Evolutionary conservation across 2,113 vertebrate species (phyloP), one percentile per base, ranked within the genome.

Genomic region (Typhlomys cinereus): DNA sequence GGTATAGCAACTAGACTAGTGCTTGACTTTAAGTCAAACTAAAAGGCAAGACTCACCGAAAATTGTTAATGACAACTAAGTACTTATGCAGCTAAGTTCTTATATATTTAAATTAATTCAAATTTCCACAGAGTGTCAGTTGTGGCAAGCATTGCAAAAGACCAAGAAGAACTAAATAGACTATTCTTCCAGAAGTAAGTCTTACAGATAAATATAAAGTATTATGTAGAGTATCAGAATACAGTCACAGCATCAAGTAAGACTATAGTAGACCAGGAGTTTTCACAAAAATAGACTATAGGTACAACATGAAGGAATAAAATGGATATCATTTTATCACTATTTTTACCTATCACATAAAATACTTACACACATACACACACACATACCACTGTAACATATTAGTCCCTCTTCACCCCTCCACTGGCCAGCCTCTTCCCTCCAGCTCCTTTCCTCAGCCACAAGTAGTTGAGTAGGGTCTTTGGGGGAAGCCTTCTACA

Each of bases 101-200:
- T 73, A 83, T 82, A 54, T 66, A 81, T 75, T 92, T 41, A 88
- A 92, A 79, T 85, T 4, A 82, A 50, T 69, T 93, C 31, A 83
- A 44, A 46, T 69, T 50, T 85, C 89, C 73, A 86, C 61, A 84
- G 21, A 1, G 36, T 29, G 23, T 64, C 3, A 5, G 27, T 25
- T 69, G 31, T 67, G 29, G 44, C 14, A 83, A 74, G 25, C 46
- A 93, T 23, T 75, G 18, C 39, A 54, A 4, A 83, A 69, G 5
- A 73, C 59, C 8, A 66, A 73, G 71, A 93, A 52, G 10, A 52
- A 85, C 13, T 75, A 88, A 93, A 12, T 27, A 5, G 15, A 67
- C 7, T 83, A 36, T 50, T 7, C 31, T 27, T 86, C 83, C 44
- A 79, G 44, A 93, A 78, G 34, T 86, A 89, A 86, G 18, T 41